Conservation (phyloP, 23 tunicate species). For the Ciona savignyi region DNA sequence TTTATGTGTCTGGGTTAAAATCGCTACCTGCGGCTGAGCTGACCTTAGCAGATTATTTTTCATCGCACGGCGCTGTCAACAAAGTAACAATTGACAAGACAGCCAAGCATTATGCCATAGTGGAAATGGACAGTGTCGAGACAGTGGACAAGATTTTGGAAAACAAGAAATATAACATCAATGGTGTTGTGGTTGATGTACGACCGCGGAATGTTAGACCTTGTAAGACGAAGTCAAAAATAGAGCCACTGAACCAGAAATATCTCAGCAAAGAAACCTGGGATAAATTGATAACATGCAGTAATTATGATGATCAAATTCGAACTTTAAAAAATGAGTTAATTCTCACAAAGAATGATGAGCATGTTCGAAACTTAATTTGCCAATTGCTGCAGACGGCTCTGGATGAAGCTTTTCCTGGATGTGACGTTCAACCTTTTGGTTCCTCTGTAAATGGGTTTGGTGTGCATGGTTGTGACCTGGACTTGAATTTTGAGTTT, state of each 20-base stretch:
- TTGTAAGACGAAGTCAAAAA: background rate
- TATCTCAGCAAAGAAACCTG: background rate
- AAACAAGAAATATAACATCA: constrained; percentile 19
- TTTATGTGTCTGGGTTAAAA: constrained; percentile 52
- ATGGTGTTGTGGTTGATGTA: constrained; percentile 26
- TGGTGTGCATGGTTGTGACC: constrained; percentile 81
- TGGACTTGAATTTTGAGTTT: constrained; percentile 54
- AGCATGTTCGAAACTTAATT: constrained; percentile 37
- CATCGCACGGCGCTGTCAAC: constrained; percentile 28
- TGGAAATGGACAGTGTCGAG: constrained; percentile 35
- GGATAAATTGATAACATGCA: background rate
- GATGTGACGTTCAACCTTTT: constrained; percentile 46
- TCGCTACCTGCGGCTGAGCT: constrained; percentile 51
- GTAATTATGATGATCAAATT: background rate
- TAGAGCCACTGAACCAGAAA: background rate
- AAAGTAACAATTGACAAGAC: constrained; percentile 81
- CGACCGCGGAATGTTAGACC: constrained; percentile 38
- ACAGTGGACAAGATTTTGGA: constrained; percentile 15
- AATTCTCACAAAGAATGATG: constrained; percentile 21
- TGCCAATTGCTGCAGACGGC: constrained; percentile 48
- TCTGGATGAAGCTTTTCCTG: constrained; percentile 59
- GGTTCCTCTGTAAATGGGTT: constrained; percentile 86
- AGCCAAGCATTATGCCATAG: constrained; percentile 53
- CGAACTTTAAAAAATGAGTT: background rate
- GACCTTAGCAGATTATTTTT: constrained; percentile 74